Conservation (phyloP, 2,113 vertebrate genomes). For the Misgurnus anguillicaudatus region DNA sequence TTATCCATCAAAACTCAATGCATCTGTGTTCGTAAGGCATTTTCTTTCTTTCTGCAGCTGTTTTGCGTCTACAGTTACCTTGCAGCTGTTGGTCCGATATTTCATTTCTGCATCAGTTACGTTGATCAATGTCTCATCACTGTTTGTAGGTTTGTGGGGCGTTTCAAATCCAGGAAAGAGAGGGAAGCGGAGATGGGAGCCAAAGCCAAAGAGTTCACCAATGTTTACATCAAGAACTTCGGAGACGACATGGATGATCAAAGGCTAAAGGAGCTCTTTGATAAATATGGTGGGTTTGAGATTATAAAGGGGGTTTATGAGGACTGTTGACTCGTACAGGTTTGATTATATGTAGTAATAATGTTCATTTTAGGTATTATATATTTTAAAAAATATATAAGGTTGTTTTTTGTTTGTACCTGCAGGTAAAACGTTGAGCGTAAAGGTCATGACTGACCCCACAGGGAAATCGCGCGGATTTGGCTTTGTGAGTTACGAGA, state of each 20-base stretch:
- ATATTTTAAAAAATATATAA: neutral
- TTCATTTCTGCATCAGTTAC: slow-evolving; percentile 50
- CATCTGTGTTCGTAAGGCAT: neutral
- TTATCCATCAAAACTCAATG: neutral
- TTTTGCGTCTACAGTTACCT: neutral
- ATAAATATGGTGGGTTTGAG: slow-evolving; percentile 86
- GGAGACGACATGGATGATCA: slow-evolving; percentile 95
- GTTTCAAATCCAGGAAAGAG: slow-evolving; percentile 97
- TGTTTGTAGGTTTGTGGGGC: slow-evolving; percentile 89
- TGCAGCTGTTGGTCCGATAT: slow-evolving; percentile 54
- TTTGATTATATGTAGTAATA: no score
- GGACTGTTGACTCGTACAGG: no score
- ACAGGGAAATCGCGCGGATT: slow-evolving; percentile 97
- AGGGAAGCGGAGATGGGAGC: slow-evolving; percentile 96
- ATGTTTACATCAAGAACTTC: slow-evolving; percentile 99
- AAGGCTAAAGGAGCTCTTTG: slow-evolving; percentile 89
- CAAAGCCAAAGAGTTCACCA: slow-evolving; percentile 98
- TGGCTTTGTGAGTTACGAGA: slow-evolving; percentile 98
- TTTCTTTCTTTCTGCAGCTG: neutral
- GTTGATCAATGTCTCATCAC: slow-evolving; percentile 38
- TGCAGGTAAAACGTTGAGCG: slow-evolving; percentile 94
- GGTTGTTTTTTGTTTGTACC: slow-evolving; percentile 21
- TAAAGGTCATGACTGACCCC: slow-evolving; percentile 96
- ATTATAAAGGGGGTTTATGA: neutral
- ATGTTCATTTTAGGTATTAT: neutral